These are phyloP conservation scores for Phasia obesa DNA, from an alignment of 2,888 invertebrate genomes.

Conservation along the genomic window DNA sequence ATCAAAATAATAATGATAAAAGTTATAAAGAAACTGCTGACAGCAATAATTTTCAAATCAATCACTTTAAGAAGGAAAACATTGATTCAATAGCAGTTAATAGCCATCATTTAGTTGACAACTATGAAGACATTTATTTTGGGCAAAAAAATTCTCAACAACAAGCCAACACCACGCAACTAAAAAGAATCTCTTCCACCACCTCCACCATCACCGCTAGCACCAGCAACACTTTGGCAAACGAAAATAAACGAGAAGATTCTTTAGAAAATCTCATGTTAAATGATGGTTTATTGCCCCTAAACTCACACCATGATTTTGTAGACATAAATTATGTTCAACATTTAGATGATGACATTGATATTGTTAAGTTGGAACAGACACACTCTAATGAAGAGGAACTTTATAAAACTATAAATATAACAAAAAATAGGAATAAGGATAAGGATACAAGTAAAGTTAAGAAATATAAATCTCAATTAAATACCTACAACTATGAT, in stretches of 20 bases:
- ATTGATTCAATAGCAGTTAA: slow-evolving; percentile 76
- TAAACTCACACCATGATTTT: slow-evolving; percentile 70
- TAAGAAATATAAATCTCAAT: slow-evolving; percentile 52
- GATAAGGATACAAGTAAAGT: slow-evolving; percentile 27
- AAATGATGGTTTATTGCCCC: slow-evolving; percentile 77
- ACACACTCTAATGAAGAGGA: slow-evolving; percentile 76
- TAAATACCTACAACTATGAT: slow-evolving; percentile 55
- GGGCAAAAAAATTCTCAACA: slow-evolving; percentile 43
- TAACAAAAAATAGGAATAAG: slow-evolving; percentile 41
- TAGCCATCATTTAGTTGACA: slow-evolving; percentile 79
- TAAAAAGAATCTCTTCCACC: not conserved
- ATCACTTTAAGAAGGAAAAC: slow-evolving; percentile 71
- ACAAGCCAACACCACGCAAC: not conserved
- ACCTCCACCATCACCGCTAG: not conserved
- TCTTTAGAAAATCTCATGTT: slow-evolving; percentile 78
- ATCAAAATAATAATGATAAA: slow-evolving; percentile 70
- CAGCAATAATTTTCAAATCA: slow-evolving; percentile 79
- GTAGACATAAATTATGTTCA: slow-evolving; percentile 62
- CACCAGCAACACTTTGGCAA: not conserved
- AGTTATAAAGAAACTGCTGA: slow-evolving; percentile 69
- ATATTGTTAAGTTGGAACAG: slow-evolving; percentile 80
- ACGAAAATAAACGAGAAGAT: slow-evolving; percentile 67
- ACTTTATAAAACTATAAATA: slow-evolving; percentile 77
- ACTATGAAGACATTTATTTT: slow-evolving; percentile 75
- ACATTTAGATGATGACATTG: slow-evolving; percentile 77